A percentile compares a stretch with the other conserved stretches of the same genome.
These are phyloP conservation scores for Anolis apletophallus DNA, from an alignment of 2,797 vertebrate genomes.

Conservation along the genomic window DNA sequence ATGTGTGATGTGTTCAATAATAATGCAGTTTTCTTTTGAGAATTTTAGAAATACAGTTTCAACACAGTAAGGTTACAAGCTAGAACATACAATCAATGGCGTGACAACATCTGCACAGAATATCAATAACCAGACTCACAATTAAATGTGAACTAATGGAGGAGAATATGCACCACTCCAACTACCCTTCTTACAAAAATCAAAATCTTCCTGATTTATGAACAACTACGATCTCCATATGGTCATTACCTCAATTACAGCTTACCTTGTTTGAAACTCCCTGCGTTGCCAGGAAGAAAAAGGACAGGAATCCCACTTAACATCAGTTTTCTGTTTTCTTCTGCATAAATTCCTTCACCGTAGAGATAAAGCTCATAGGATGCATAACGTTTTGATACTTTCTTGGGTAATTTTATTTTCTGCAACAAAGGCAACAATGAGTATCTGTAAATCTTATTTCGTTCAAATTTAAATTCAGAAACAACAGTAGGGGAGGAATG, in stretches of 20 bases:
- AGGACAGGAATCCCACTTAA: constrained; percentile 93
- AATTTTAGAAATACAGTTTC: background rate
- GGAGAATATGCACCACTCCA: background rate
- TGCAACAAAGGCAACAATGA: constrained; percentile 59
- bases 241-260: constrained; percentile 4
- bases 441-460: background rate
- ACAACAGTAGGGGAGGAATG: background rate
- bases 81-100: background rate
- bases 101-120: background rate
- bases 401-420: constrained; percentile 91
- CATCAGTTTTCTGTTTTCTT: constrained; percentile 88
- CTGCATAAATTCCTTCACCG: constrained; percentile 90
- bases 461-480: background rate
- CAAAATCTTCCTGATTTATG: background rate
- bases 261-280: constrained; percentile 96
- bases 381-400: constrained; percentile 86
- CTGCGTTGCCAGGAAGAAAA: constrained; percentile 96
- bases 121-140: background rate
- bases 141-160: background rate
- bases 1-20: background rate
- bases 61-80: background rate
- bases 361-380: constrained; percentile 96
- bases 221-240: background rate
- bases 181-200: background rate
- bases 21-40: background rate